Evolutionary conservation across 2,888 invertebrate genomes (phyloP), one percentile per base, ranked within the genome.

Genomic region (Camponotus fellah): DNA sequence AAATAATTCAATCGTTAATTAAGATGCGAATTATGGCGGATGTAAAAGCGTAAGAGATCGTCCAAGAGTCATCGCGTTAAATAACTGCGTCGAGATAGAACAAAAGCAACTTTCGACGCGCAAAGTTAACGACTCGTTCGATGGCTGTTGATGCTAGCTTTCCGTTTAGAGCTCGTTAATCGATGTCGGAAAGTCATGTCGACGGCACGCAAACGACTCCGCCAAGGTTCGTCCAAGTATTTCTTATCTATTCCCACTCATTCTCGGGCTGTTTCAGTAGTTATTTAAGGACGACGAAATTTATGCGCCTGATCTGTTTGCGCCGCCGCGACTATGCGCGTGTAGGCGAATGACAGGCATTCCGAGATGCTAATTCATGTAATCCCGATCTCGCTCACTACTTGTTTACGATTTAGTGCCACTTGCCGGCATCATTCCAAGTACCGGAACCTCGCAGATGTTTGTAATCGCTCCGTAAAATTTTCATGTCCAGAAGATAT

Each of bases 1-100:
- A 74, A 74, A 74, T 43, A 43, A 32, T 43, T 2, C 26, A 26
- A 58, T 17, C 12, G 49, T 76, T 66, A 76, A 76, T 76, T 76
- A 21, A 17, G 12, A 49, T 21, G 65, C 14, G 4, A 76, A 26
- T 53, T 62, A 74, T 17, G 12, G 40, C 72, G n/a, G 10, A 12
- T 17, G 26, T 21, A 21, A 76, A 37, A 64, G 21, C 49, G 46
- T 21, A 0, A 0, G 9, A 26, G 26, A 46, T 49, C 8, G 21
- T 26, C 2, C 26, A 46, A 64, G 32, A 64, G 64, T 40, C 40
- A 37, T 17, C 17, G 40, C 21, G 74, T 40, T 0, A 21, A 76
- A 6, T 53, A 68, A 40, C 37, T 17, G 26, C 37, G 4, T 68
- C 37, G 17, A 68, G 53, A 43, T 76, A 40, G 66, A 76, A 37